Base-by-base conservation (phyloP, 2,797 vertebrate species). In the Hydrolagus colliei region DNA sequence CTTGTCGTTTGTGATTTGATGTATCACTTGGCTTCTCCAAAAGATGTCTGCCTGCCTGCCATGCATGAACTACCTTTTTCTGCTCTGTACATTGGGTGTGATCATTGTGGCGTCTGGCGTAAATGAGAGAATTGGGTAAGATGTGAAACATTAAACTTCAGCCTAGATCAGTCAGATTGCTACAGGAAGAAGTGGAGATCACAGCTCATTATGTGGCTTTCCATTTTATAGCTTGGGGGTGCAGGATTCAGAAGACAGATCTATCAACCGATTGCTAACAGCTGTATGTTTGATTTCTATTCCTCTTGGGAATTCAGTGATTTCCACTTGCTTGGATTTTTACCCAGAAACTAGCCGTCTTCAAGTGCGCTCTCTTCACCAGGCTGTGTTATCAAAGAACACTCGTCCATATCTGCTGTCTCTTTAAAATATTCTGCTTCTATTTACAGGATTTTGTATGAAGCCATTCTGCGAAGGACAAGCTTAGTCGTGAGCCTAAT, bases 371-470 rank as follows among this genome's bases (percentile, higher is more conserved):
- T 18, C 1, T 32, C 67, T 82, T 16, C 65, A 71, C 8, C 9
- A 4, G 65, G 16, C 10, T 82, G 12, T 35, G 4, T 32, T 7
- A 20, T 67, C 4, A 32, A 68, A 2, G 13, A 20, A 27, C 5
- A 6, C n/a, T 68, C 20, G 32, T 67, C 32, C 6, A 52, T 52
- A 52, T 52, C 6, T 82, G 63, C 22, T 8, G 10, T 12, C 35
- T n/a, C 16, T 84, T 71, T 18, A 71, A 9, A 52, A 71, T 20
- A 11, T 18, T 84, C 27, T 84, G 32, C 65, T 71, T 84, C 65
- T 71, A n/a, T 18, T 84, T 84, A n/a, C 65, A 84, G 79, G 79
- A 18, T 71, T 52, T 16, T 41, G 79, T 16, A 76, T 41, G 2
- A 76, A 76, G 2, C 41, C 32, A 0, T n/a, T 67, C 79, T 16